Evolutionary conservation across 2,113 vertebrate species (phyloP).

Genomic region (Alexandromys fortis): DNA sequence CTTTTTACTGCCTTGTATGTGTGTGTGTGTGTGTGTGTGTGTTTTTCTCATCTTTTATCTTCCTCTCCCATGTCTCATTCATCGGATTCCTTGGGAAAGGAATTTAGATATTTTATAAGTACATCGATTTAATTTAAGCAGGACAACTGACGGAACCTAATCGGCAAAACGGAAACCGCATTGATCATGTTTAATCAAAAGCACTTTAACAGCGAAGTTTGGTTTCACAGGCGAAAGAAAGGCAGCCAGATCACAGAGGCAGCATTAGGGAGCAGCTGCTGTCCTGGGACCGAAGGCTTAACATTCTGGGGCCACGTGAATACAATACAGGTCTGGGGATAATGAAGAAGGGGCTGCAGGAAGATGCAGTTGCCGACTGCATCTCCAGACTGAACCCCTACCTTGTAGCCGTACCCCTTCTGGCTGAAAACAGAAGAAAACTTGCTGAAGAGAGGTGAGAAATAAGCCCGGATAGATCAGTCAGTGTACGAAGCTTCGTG

Average conservation of each 20-base stretch:
- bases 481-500: accelerated
- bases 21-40: neutral
- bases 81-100: neutral
- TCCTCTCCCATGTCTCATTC: neutral
- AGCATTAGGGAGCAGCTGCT: neutral
- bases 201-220: neutral
- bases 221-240: neutral
- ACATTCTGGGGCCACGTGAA: no score
- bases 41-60: neutral
- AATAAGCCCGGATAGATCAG: neutral
- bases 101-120: neutral
- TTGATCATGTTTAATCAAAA: neutral
- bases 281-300: neutral
- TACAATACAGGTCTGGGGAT: neutral
- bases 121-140: neutral
- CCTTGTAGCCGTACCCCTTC: neutral
- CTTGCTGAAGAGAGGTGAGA: neutral
- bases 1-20: neutral
- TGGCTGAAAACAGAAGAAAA: neutral
- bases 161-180: constrained; percentile 6
- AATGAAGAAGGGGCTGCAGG: neutral
- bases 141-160: neutral
- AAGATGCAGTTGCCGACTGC: neutral
- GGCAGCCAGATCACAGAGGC: neutral
- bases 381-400: neutral